phyloP scores from a whole-genome alignment of 2,888 invertebrate species.

The Cotesia congregata region DNA sequence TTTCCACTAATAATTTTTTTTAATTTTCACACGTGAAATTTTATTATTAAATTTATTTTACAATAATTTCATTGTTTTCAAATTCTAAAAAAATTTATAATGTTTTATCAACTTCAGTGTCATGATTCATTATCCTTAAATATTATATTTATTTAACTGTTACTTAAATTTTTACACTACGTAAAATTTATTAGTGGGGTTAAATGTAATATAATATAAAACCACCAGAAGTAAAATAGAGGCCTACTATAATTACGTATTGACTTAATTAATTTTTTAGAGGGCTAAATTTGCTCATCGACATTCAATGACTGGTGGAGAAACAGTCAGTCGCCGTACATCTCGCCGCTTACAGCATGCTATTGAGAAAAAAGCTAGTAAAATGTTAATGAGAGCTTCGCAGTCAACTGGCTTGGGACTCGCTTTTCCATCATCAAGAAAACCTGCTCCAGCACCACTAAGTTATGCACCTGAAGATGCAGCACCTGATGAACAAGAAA shows the following conservation, averaged over 20 bases:
- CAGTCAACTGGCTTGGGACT: slow-evolving; percentile 82
- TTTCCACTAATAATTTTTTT: no score
- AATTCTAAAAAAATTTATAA: no score
- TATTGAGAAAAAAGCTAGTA: slow-evolving; percentile 79
- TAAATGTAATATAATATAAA: no score
- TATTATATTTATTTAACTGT: no score
- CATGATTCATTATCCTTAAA: no score
- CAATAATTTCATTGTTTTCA: no score
- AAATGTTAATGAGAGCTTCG: slow-evolving; percentile 85
- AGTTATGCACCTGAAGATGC: slow-evolving; percentile 64
- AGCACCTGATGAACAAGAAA: slow-evolving; percentile 80
- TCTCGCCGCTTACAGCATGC: slow-evolving; percentile 88
- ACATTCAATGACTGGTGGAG: slow-evolving; percentile 71
- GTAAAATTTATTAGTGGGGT: no score
- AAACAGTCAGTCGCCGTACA: slow-evolving; percentile 82
- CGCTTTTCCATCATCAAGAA: slow-evolving; percentile 77
- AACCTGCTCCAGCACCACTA: slow-evolving; percentile 69
- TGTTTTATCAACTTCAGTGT: no score
- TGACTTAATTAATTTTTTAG: slow-evolving; percentile 65
- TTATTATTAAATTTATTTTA: no score
- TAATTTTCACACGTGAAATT: no score
- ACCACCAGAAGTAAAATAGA: no score
- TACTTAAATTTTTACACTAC: no score
- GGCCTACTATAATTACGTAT: not conserved
- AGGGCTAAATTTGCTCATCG: slow-evolving; percentile 80